phyloP scores from a whole-genome alignment of 92 coral and sea anemone genomes.

The Paramuricea clavata region DNA sequence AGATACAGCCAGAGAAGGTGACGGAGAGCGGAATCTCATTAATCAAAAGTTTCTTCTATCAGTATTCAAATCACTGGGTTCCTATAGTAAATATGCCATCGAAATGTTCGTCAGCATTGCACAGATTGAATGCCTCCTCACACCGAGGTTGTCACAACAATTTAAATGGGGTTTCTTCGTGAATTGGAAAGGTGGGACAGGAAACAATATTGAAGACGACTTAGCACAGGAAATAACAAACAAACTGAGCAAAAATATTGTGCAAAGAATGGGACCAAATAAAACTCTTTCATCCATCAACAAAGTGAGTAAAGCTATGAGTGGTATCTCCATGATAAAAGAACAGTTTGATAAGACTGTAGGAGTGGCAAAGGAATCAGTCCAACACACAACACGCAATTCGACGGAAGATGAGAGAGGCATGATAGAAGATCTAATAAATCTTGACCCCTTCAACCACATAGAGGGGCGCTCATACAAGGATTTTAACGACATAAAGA shows the following conservation, averaged over 20 bases:
- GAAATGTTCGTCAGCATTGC: constrained; percentile 48
- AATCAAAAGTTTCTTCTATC: constrained; percentile 14
- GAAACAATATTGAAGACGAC: constrained; percentile 33
- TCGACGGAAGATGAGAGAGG: too few relatives aligned
- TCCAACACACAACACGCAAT: too few relatives aligned
- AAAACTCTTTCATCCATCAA: constrained; percentile 56
- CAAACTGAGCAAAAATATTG: constrained; percentile 25
- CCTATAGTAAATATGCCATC: constrained; percentile 4
- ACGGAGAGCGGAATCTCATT: constrained; percentile 27
- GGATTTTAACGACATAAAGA: constrained; percentile 37
- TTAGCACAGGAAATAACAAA: constrained; percentile 26
- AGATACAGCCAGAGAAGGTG: constrained; percentile 27
- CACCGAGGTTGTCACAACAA: constrained; percentile 53
- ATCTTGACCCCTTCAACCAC: constrained; percentile 32
- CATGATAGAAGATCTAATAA: constrained; percentile 37
- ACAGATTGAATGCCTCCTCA: constrained; percentile 64
- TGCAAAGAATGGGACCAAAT: constrained; percentile 69
- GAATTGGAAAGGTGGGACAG: constrained; percentile 57
- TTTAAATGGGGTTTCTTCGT: constrained; percentile 73
- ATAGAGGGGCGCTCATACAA: constrained; percentile 25
- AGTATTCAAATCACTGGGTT: background rate
- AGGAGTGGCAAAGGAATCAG: too few relatives aligned
- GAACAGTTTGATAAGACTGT: constrained; percentile 65
- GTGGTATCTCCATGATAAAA: constrained; percentile 48
- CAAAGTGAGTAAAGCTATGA: constrained; percentile 44